phyloP scores from a whole-genome alignment of 2,888 invertebrate species.

The Idaea straminata region DNA sequence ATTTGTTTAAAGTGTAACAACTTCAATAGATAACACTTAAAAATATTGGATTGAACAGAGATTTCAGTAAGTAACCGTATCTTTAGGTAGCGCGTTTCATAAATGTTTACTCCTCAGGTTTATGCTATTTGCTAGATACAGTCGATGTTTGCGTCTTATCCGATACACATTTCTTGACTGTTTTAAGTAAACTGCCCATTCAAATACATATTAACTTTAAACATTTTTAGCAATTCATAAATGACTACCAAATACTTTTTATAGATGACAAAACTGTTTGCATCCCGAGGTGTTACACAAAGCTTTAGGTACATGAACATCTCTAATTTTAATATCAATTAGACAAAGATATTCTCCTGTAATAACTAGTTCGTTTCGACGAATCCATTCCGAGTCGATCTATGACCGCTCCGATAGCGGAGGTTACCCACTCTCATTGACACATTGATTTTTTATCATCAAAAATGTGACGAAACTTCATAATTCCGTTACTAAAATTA shows the following conservation, averaged over 20 bases:
- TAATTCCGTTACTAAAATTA: slow-evolving; percentile 56
- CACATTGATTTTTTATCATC: slow-evolving; percentile 73
- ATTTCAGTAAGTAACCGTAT: slow-evolving; percentile 40
- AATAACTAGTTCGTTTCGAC: slow-evolving; percentile 11
- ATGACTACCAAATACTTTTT: neutral
- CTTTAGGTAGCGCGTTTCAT: slow-evolving; percentile 41
- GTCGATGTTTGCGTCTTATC: too few relatives aligned
- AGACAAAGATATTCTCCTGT: slow-evolving; percentile 7
- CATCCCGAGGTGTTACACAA: too few relatives aligned
- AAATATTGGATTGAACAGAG: slow-evolving; percentile 48
- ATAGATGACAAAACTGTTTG: neutral
- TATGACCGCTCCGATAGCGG: slow-evolving; percentile 39
- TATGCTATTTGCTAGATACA: neutral
- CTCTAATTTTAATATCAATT: neutral
- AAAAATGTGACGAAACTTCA: slow-evolving; percentile 59
- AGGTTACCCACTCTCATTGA: slow-evolving; percentile 56
- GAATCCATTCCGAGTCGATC: slow-evolving; percentile 19
- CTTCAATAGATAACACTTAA: slow-evolving; percentile 45
- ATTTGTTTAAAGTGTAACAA: slow-evolving; percentile 51
- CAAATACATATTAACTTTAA: neutral
- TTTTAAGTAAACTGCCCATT: neutral
- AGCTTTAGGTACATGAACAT: slow-evolving; percentile 6
- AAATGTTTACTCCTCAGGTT: slow-evolving; percentile 14
- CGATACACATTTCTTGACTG: neutral
- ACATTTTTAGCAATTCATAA: neutral